Base-by-base conservation (phyloP, 2,888 invertebrate genomes). In the Chymomyza caudatula region DNA sequence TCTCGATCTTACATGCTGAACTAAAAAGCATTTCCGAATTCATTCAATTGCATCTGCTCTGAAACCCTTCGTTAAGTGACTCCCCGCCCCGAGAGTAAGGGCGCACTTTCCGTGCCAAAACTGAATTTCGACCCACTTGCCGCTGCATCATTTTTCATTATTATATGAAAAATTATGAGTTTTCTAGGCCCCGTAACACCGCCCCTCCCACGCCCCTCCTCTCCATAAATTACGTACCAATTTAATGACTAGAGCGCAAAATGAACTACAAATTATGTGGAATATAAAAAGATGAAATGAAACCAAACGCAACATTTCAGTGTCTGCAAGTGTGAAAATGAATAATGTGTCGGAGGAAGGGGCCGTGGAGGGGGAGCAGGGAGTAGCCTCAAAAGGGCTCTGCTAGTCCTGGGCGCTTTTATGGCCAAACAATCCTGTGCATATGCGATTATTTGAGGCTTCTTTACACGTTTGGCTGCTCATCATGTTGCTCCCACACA, bases 161-260 rank as follows among this genome's bases (percentile, higher is more conserved):
- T 85, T 82, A 82, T 74, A 76, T 55, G 63, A 47, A 59, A 76
- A 80, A 73, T 77, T 85, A 85, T 76, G 73, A 68, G 58, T 63
- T 60, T 51, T 15, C 63, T 71, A 62, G 66, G 47, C 43, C 19
- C n/a, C n/a, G n/a, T n/a, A n/a, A n/a, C n/a, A n/a, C n/a, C n/a
- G n/a, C n/a, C n/a, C n/a, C n/a, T n/a, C n/a, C n/a, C n/a, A n/a
- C n/a, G 56, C 54, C 60, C 22, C 53, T 22, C 65, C 64, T 69
- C 71, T 17, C 2, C 76, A 82, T 82, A 85, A 82, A 82, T 82
- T 82, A 83, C 76, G 85, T 83, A 76, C 85, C 85, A 82, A 82
- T 82, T 85, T 82, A 79, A 75, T 72, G 79, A 76, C 82, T 72
- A 76, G 20, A 59, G 69, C 73, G 66, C 51, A 20, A 77, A 85